Conservation (phyloP, 1,140 invertebrate genomes). For the Heliothis virescens region DNA sequence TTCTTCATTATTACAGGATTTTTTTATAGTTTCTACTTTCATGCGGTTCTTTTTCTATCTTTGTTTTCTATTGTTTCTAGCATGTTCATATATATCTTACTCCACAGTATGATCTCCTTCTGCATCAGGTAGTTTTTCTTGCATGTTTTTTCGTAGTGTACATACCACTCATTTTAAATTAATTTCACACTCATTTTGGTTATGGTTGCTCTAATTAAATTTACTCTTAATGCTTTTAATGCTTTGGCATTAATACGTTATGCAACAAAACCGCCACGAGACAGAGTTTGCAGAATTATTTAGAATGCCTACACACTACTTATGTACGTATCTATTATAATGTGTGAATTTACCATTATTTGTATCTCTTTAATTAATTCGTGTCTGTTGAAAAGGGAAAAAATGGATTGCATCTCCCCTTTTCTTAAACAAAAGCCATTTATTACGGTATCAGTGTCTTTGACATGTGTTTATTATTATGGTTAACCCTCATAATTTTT, state of each 20-base stretch:
- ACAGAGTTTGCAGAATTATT: constrained; percentile 79
- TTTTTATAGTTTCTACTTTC: constrained; percentile 83
- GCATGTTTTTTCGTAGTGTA: constrained; percentile 69
- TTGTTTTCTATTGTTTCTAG: constrained; percentile 77
- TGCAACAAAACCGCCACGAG: constrained; percentile 83
- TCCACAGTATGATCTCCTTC: constrained; percentile 80
- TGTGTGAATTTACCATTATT: constrained; percentile 45
- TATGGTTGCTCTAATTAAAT: constrained; percentile 66
- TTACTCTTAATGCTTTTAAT: constrained; percentile 72
- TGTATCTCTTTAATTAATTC: constrained; percentile 60
- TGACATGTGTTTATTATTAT: constrained; percentile 1
- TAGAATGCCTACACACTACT: constrained; percentile 63
- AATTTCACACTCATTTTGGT: constrained; percentile 70
- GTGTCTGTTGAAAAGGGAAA: constrained; percentile 36
- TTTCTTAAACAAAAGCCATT: constrained; percentile 34
- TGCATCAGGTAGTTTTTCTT: constrained; percentile 80
- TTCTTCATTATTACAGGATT: constrained; percentile 86
- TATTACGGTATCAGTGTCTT: constrained; percentile 34
- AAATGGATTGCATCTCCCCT: not conserved
- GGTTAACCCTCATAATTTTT: not conserved
- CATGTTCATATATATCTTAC: constrained; percentile 79
- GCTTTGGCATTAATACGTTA: constrained; percentile 68
- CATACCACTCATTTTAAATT: constrained; percentile 64
- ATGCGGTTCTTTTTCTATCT: constrained; percentile 80
- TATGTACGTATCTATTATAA: constrained; percentile 52